Percentiles rank a stretch among this genome's conserved stretches.
Evolutionary conservation across 2,888 invertebrate species (phyloP).

Genomic region (Cybosia mesomella): DNA sequence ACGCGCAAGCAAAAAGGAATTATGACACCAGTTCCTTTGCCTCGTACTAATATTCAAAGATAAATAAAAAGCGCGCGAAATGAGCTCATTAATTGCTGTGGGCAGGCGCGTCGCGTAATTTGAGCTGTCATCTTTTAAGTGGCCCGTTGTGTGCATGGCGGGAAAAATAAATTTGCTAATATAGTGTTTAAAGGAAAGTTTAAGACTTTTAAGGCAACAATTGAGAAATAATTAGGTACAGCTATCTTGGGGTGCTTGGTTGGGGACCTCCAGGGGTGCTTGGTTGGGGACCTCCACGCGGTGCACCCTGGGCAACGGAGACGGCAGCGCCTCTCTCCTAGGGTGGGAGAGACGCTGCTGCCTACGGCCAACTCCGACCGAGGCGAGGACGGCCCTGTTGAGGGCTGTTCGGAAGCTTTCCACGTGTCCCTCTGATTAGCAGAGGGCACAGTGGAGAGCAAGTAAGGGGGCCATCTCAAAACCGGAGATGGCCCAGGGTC

Average conservation of each 20-base stretch:
- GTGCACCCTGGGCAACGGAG: no score
- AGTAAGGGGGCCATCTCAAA: no score
- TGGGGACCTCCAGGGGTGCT: no score
- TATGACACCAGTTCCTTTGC: slow-evolving; percentile 57
- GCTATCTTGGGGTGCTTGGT: not conserved
- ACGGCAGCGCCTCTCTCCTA: no score
- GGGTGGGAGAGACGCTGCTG: no score
- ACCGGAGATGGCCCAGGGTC: no score
- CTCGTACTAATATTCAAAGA: slow-evolving; percentile 68
- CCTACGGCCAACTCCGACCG: no score
- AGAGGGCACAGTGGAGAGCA: no score
- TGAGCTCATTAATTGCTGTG: slow-evolving; percentile 77
- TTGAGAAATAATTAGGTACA: not conserved
- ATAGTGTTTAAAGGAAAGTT: slow-evolving; percentile 15
- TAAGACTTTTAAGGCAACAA: not conserved
- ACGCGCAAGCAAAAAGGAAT: slow-evolving; percentile 56
- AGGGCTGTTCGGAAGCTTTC: no score
- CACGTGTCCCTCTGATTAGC: no score
- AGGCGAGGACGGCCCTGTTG: no score
- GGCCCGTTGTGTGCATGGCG: slow-evolving; percentile 42
- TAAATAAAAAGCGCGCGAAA: slow-evolving; percentile 80
- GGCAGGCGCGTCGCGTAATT: slow-evolving; percentile 72
- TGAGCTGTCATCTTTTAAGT: slow-evolving; percentile 73
- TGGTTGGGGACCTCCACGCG: no score
- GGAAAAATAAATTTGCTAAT: slow-evolving; percentile 27